Evolutionary conservation across 1,140 invertebrate species (phyloP).

Genomic region (Drosophila guanche): DNA sequence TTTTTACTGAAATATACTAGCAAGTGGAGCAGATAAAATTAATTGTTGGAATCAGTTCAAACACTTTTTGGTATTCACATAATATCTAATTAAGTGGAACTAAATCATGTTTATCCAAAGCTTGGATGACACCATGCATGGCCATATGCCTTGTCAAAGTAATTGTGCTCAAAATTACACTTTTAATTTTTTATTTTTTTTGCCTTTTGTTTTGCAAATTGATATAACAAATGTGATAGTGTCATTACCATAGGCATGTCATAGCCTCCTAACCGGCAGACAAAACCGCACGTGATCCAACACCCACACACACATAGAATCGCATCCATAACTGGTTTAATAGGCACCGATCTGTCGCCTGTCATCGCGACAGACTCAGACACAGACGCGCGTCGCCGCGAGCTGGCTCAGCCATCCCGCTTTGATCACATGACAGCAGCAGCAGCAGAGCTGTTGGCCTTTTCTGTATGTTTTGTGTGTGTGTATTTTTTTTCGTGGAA

Average conservation of each 20-base stretch:
- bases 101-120: slow-evolving; percentile 20
- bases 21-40: too few species aligned
- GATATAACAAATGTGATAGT: slow-evolving; percentile 39
- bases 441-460: slow-evolving; percentile 9
- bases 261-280: slow-evolving; percentile 10
- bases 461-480: background rate
- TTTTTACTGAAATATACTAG: too few species aligned
- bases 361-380: background rate
- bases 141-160: slow-evolving; percentile 1
- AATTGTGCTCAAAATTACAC: slow-evolving; percentile 24
- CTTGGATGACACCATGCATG: background rate
- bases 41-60: slow-evolving; percentile 4
- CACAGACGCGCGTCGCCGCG: background rate
- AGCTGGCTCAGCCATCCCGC: slow-evolving; percentile 14
- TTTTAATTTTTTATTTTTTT: background rate
- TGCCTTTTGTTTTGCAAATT: slow-evolving; percentile 41
- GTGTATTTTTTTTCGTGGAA: slow-evolving; percentile 6
- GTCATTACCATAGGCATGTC: slow-evolving; percentile 37
- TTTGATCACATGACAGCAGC: slow-evolving; percentile 63
- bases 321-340: slow-evolving; percentile 69
- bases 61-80: background rate
- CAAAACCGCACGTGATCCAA: slow-evolving; percentile 68
- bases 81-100: slow-evolving; percentile 26
- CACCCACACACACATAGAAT: slow-evolving; percentile 30
- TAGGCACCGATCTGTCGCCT: slow-evolving; percentile 21